Evolutionary conservation across 1,140 invertebrate species (phyloP).

Genomic region (Anastrepha ludens): DNA sequence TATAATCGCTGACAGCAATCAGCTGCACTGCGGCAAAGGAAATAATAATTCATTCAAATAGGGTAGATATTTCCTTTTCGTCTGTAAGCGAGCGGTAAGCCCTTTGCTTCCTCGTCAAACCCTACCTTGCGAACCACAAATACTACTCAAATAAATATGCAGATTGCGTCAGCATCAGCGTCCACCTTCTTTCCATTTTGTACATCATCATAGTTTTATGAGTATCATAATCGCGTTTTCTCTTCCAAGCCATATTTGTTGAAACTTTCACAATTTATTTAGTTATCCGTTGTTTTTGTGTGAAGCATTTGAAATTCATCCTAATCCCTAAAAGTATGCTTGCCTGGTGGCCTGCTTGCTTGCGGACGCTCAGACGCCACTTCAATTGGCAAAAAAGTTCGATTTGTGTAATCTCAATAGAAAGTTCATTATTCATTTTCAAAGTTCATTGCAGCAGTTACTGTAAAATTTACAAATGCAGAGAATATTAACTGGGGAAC

Average conservation of each 20-base stretch:
- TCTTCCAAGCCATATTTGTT: constrained; percentile 25
- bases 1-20: constrained; percentile 9
- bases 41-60: background rate
- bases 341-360: background rate
- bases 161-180: background rate
- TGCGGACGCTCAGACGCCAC: constrained; percentile 27
- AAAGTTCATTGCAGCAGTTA: constrained; percentile 56
- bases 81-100: no score
- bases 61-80: constrained; percentile 12
- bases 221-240: constrained; percentile 30
- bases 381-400: constrained; percentile 28
- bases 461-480: background rate
- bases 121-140: background rate
- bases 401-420: constrained; percentile 34
- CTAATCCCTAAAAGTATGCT: constrained; percentile 17
- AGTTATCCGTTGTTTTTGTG: constrained; percentile 26
- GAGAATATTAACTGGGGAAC: background rate
- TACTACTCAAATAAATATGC: background rate
- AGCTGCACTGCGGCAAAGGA: constrained; percentile 4
- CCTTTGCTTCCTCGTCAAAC: no score
- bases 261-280: constrained; percentile 49
- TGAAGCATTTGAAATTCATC: constrained; percentile 42
- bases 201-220: background rate
- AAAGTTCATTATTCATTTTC: constrained; percentile 58
- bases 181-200: background rate